Percentiles rank a stretch among this genome's conserved stretches.
Conservation (phyloP, 2,888 invertebrate species). For the Pharmacophagus antenor region DNA sequence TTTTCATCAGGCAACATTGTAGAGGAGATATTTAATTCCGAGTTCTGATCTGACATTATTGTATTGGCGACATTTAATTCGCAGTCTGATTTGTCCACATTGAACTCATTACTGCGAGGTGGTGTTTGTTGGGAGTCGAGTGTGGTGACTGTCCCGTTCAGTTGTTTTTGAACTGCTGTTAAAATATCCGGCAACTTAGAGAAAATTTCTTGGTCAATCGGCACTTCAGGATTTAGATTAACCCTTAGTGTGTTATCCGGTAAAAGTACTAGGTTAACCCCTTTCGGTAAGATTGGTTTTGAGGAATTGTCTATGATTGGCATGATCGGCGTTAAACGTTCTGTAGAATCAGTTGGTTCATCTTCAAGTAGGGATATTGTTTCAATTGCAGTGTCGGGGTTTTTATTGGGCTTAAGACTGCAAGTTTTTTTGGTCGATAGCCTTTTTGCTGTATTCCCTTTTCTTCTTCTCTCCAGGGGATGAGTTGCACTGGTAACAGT, state of each 20-base stretch:
- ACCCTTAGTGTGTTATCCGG: conserved; percentile 45
- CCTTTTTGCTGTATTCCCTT: neutral
- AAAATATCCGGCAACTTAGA: conserved; percentile 43
- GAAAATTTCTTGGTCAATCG: conserved; percentile 39
- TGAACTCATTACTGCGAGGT: neutral
- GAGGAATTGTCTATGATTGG: conserved; percentile 12
- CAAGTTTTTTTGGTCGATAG: neutral
- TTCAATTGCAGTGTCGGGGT: conserved; percentile 2
- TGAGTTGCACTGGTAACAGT: neutral
- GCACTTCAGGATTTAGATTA: conserved; percentile 39
- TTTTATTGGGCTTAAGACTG: neutral
- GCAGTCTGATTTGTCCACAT: neutral
- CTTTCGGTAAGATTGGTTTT: conserved; percentile 41
- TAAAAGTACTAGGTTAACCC: conserved; percentile 44
- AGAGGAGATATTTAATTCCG: neutral
- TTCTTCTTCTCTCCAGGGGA: neutral
- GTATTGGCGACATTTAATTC: too few species aligned
- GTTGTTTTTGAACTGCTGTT: conserved; percentile 43
- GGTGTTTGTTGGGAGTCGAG: neutral
- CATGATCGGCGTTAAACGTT: conserved; percentile 2
- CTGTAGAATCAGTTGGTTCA: neutral
- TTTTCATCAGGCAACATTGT: neutral
- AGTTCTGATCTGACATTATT: too few species aligned
- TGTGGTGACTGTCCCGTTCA: conserved; percentile 31
- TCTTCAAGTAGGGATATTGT: conserved; percentile 19